Evolutionary conservation across 2,888 invertebrate genomes (phyloP).

Genomic region (Eulithis prunata): DNA sequence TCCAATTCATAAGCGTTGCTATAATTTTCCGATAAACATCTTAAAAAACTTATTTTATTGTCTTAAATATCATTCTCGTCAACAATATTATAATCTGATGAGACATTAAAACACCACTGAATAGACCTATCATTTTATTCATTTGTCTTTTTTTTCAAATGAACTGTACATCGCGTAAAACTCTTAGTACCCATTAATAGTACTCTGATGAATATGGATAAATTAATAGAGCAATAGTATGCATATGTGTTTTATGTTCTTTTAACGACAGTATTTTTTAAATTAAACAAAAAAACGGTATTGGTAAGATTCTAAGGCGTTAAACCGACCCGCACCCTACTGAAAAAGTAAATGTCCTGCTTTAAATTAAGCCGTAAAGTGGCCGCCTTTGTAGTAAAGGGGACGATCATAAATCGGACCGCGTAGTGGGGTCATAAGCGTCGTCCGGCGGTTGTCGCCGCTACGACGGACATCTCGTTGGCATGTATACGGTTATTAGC

Average conservation of each 20-base stretch:
- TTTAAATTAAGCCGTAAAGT: constrained; percentile 79
- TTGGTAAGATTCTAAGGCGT: constrained; percentile 19
- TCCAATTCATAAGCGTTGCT: constrained; percentile 43
- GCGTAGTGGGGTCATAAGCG: constrained; percentile 73
- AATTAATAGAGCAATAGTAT: not conserved
- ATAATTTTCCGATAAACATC: constrained; percentile 36
- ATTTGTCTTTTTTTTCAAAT: too few relatives aligned
- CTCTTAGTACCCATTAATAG: too few relatives aligned
- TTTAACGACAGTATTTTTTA: not conserved
- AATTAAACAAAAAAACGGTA: constrained; percentile 9
- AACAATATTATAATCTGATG: too few relatives aligned
- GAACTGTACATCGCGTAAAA: too few relatives aligned
- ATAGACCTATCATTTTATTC: too few relatives aligned
- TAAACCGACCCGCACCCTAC: constrained; percentile 37
- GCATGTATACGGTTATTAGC: constrained; percentile 77
- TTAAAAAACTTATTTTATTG: constrained; percentile 38
- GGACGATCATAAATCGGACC: constrained; percentile 72
- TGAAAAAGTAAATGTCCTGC: constrained; percentile 55
- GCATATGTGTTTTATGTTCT: not conserved
- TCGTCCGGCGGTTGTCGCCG: constrained; percentile 58
- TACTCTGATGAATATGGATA: too few relatives aligned
- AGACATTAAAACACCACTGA: too few relatives aligned
- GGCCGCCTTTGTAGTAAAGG: constrained; percentile 68
- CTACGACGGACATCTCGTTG: constrained; percentile 62
- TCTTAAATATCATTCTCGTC: constrained; percentile 15